Base-by-base conservation (phyloP, 2,888 invertebrate species). In the Hypolimnas misippus region DNA sequence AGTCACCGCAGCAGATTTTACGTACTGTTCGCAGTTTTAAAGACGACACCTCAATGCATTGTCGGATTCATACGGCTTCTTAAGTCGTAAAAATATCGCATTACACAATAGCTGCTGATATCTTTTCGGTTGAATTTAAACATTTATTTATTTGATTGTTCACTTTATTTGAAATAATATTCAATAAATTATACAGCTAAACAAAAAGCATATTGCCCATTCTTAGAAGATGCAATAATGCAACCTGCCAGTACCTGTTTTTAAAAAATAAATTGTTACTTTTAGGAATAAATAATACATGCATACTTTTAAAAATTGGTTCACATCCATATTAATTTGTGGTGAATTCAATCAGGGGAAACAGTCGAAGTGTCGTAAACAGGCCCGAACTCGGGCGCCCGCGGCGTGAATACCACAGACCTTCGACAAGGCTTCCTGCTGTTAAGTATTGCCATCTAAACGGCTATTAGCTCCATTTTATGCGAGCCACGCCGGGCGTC, bases 71-170 rank as follows among this genome's bases (percentile, higher is more conserved):
- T 89, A 87, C 71, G 91, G 90, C 87, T 91, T 91, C 91, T 79
- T 86, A 87, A 91, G 89, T 90, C 87, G 88, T 89, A 87, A 84
- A 87, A 87, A 84, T 88, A 87, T 91, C 89, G 78, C 76, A 80
- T 91, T 86, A 85, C 90, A 88, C 87, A 89, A 86, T 87, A 86
- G 83, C 83, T 76, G 80, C 82, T 84, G 86, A 88, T 88, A 86
- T 86, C 81, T 84, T 84, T 84, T 86, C 79, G 81, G 84, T 79
- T 76, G 73, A 78, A 82, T 79, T 79, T 70, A 70, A 65, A 78
- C 79, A 63, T 70, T 67, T 72, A 69, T 70, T 70, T 71, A 69
- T 40, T 40, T 67, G 68, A 67, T 72, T 73, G 68, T 67, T 25
- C 25, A 5, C 5, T 63, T 67, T 73, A 68, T 63, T 56, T 35